Conservation (phyloP, 1,140 invertebrate species). For the Anoplolepis gracilipes region DNA sequence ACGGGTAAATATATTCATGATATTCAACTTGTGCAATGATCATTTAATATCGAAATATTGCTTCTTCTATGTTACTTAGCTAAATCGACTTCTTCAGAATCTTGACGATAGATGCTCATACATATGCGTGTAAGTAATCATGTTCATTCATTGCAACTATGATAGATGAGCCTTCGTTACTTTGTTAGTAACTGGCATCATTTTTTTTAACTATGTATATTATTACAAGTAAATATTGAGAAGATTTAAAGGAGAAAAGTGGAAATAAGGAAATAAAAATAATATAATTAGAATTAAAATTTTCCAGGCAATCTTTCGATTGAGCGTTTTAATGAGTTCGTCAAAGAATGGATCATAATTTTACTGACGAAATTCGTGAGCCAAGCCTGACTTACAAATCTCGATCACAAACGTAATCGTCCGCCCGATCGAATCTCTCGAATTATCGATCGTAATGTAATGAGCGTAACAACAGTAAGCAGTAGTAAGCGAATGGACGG, state of each 20-base stretch:
- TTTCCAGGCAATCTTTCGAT: background rate
- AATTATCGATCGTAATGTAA: conserved; percentile 61
- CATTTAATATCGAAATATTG: conserved; percentile 26
- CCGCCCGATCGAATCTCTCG: too few relatives aligned
- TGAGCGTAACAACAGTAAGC: conserved; percentile 40
- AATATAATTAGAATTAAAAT: conserved; percentile 3
- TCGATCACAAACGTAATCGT: conserved; percentile 23
- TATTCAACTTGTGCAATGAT: conserved; percentile 21
- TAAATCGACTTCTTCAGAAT: conserved; percentile 6
- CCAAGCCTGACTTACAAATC: background rate
- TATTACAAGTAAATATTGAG: background rate
- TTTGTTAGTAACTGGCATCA: background rate
- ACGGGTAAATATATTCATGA: conserved; percentile 10
- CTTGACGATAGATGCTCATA: background rate
- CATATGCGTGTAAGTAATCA: conserved; percentile 9
- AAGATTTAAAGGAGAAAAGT: background rate
- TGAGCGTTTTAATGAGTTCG: background rate
- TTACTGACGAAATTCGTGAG: background rate
- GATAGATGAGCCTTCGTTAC: conserved; percentile 4
- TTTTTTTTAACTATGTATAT: background rate
- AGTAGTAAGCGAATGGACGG: conserved; percentile 3
- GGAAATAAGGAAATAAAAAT: background rate
- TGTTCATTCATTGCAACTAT: background rate
- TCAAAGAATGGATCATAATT: background rate
- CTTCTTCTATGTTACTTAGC: background rate